A percentile compares a stretch with the other conserved stretches of the same genome.
Evolutionary conservation across 2,797 vertebrate genomes (phyloP).

Genomic region (Lepidocolaptes lacrymiger): DNA sequence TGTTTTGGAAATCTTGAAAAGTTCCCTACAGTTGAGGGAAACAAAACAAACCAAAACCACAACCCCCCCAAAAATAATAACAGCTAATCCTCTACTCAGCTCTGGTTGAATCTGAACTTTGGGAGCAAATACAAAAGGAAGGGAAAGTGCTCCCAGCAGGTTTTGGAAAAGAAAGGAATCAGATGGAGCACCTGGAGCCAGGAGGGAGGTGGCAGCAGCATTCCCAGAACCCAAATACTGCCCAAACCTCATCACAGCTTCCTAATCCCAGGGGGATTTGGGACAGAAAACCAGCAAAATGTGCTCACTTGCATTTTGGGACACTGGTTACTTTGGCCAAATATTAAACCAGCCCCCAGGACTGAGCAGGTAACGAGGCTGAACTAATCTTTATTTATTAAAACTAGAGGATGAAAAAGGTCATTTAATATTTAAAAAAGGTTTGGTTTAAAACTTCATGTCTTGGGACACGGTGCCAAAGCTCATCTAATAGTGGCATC

Average conservation of each 20-base stretch:
- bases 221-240: neutral
- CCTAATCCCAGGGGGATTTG: neutral
- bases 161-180: neutral
- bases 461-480: constrained; percentile 64
- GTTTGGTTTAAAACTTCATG: constrained; percentile 72
- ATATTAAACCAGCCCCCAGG: constrained; percentile 47
- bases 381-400: constrained; percentile 72
- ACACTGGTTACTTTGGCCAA: constrained; percentile 33
- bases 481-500: constrained; percentile 60
- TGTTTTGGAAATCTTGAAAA: neutral
- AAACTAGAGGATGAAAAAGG: constrained; percentile 65
- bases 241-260: neutral
- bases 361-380: constrained; percentile 51
- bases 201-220: neutral
- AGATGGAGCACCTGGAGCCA: neutral
- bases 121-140: neutral
- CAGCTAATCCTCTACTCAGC: neutral
- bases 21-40: neutral
- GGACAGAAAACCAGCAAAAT: neutral
- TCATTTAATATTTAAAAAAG: constrained; percentile 75
- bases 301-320: neutral
- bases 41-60: no score
- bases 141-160: neutral
- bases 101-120: neutral
- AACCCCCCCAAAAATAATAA: neutral